A percentile compares a stretch with the other conserved stretches of the same genome.
Conservation (phyloP, 2,113 vertebrate species). For the Carassius gibelio region DNA sequence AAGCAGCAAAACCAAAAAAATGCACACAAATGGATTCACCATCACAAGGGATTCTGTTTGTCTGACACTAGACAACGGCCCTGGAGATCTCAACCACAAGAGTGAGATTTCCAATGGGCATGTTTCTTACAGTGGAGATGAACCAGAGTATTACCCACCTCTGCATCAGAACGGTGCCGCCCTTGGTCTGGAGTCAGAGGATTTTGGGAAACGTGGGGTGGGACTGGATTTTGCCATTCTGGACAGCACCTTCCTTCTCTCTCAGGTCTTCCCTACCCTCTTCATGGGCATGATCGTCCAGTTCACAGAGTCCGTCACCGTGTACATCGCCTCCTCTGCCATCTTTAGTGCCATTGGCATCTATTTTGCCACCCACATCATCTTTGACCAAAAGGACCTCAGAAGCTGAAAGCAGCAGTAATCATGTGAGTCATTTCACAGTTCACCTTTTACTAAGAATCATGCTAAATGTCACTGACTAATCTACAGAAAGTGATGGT, state of each 20-base stretch:
- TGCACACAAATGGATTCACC: constrained; percentile 60
- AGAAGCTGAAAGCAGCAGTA: constrained; percentile 56
- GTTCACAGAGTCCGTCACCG: constrained; percentile 76
- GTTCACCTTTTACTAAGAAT: not conserved
- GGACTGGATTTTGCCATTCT: constrained; percentile 80
- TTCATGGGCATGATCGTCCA: constrained; percentile 81
- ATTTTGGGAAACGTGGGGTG: constrained; percentile 72
- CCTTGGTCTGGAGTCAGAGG: constrained; percentile 49
- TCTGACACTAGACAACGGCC: constrained; percentile 65
- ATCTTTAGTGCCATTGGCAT: constrained; percentile 75
- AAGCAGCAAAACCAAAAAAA: constrained; percentile 69
- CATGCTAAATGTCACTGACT: not conserved
- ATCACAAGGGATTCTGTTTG: constrained; percentile 66
- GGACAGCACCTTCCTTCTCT: constrained; percentile 80
- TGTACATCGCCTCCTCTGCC: constrained; percentile 77
- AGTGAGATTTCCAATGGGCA: constrained; percentile 55
- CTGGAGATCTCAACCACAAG: constrained; percentile 58
- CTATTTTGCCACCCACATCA: constrained; percentile 71
- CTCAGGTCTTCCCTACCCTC: constrained; percentile 80
- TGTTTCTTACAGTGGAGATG: constrained; percentile 53
- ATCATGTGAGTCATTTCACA: not conserved
- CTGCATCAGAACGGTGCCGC: constrained; percentile 60
- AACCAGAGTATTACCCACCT: constrained; percentile 55
- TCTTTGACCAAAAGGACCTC: constrained; percentile 80
- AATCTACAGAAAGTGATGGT: not conserved